These are phyloP conservation scores for Oophaga sylvatica DNA, from an alignment of 2,797 vertebrate species.

Conservation along the genomic window DNA sequence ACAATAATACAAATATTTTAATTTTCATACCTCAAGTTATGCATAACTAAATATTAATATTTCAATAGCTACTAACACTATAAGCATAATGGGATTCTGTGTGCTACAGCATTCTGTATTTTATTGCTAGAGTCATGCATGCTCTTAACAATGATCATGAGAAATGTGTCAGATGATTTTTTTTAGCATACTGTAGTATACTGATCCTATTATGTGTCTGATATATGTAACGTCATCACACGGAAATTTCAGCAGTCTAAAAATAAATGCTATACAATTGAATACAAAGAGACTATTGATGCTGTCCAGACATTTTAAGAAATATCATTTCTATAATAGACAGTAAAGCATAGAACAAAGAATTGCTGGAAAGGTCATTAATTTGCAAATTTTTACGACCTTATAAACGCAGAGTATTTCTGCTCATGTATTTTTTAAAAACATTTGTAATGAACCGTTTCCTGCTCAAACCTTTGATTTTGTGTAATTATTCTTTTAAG, in stretches of 20 bases:
- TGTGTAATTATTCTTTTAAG: neutral
- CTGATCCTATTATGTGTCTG: constrained; percentile 39
- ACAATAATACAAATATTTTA: no score
- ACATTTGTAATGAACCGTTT: neutral
- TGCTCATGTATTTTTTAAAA: neutral
- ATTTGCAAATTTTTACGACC: neutral
- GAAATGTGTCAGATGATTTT: constrained; percentile 43
- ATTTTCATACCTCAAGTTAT: neutral
- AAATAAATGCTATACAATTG: constrained; percentile 24
- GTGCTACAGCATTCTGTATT: constrained; percentile 7
- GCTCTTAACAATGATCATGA: constrained; percentile 31
- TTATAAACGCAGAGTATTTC: neutral
- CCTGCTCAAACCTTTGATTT: neutral
- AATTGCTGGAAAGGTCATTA: neutral
- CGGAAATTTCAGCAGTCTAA: constrained; percentile 32
- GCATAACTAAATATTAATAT: neutral
- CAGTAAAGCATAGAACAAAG: neutral
- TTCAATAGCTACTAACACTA: neutral
- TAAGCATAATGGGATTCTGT: neutral
- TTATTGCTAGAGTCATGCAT: constrained; percentile 16
- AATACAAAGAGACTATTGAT: constrained; percentile 45
- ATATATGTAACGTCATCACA: constrained; percentile 7
- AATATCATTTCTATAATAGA: constrained; percentile 4
- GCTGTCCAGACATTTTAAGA: constrained; percentile 10
- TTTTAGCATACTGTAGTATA: constrained; percentile 4